Base-by-base conservation (phyloP, 2,888 invertebrate genomes). In the Cephus sareptanus region DNA sequence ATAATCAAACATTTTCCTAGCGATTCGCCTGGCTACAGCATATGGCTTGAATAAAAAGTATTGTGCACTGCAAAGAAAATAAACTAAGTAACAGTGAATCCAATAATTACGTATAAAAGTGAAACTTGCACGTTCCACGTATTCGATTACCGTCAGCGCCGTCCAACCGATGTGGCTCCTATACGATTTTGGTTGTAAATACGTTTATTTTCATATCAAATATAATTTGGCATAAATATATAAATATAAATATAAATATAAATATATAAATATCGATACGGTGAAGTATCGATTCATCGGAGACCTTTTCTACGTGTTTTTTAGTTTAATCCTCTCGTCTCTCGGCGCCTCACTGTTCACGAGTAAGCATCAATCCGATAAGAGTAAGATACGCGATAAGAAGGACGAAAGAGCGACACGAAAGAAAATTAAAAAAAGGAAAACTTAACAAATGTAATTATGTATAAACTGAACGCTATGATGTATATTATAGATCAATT, bases 401-500 rank as follows among this genome's bases (percentile, higher is more conserved):
- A 81, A 83, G 84, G 83, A 85, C 77, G 78, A 30, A 40, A 35
- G 75, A 75, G 30, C n/a, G 30, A 56, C 56, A 23, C 23, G 56
- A 56, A 23, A 23, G 56, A 23, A 56, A 56, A 56, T 56, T 23
- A 56, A 56, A 56, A 56, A 56, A 56, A 33, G 35, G 11, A 35
- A 34, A 34, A 74, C 33, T 90, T 88, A 90, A 89, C 90, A 88
- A 89, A 87, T 91, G 91, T 91, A 91, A 91, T 91, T 90, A 90
- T 90, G 90, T 90, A 90, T 90, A 90, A 91, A 91, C 86, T 85
- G 89, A 91, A 90, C 89, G 90, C 91, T 91, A 91, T 89, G 89
- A 90, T 91, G 91, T 91, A 91, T 91, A 91, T 91, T 91, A 91
- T 91, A 91, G 90, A 91, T 90, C 90, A 90, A 91, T 91, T 91